Percentiles rank a stretch among this genome's conserved stretches.
Conservation (phyloP, 2,888 invertebrate genomes). For the Onchidella celtica region DNA sequence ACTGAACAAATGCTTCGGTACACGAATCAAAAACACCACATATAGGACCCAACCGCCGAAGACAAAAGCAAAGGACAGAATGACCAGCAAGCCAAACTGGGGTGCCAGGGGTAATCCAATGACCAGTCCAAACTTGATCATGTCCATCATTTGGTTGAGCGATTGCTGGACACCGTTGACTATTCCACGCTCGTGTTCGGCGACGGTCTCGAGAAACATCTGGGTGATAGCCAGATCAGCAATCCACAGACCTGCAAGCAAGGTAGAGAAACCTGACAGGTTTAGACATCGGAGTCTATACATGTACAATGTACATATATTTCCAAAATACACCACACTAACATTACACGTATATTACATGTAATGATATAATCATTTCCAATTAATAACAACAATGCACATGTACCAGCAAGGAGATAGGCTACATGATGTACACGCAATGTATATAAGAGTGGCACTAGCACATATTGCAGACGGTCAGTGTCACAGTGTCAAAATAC, state of each 20-base stretch:
- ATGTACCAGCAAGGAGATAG: too few relatives aligned
- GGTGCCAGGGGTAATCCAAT: slow-evolving; percentile 80
- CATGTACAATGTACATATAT: too few relatives aligned
- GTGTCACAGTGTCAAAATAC: too few relatives aligned
- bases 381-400: too few relatives aligned
- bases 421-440: too few relatives aligned
- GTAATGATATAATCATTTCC: too few relatives aligned
- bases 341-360: too few relatives aligned
- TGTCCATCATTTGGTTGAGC: slow-evolving; percentile 81
- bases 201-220: slow-evolving; percentile 81
- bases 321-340: too few relatives aligned
- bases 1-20: slow-evolving; percentile 10
- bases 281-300: too few relatives aligned
- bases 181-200: slow-evolving; percentile 81
- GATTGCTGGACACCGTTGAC: slow-evolving; percentile 82
- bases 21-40: slow-evolving; percentile 63
- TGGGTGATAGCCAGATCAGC: slow-evolving; percentile 82
- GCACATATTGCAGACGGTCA: too few relatives aligned
- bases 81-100: slow-evolving; percentile 81
- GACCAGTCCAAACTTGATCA: slow-evolving; percentile 81
- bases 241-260: slow-evolving; percentile 82
- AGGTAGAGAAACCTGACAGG: too few relatives aligned
- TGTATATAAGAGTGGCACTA: too few relatives aligned
- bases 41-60: slow-evolving; percentile 70
- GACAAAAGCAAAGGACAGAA: slow-evolving; percentile 80